Conservation (phyloP, 2,888 invertebrate genomes). For the Entomobrya proxima region DNA sequence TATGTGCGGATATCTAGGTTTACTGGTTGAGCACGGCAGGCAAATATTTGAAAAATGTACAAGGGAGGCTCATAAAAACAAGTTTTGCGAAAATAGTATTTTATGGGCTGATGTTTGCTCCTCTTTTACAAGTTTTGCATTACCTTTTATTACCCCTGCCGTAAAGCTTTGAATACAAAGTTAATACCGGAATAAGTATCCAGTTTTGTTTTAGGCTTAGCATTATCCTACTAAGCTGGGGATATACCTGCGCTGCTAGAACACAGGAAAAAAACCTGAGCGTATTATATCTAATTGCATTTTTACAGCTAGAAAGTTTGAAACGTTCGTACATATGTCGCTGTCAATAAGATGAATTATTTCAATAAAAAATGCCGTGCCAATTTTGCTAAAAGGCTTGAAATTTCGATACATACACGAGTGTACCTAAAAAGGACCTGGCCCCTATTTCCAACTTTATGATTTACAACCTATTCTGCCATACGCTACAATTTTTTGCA, state of each 20-base stretch:
- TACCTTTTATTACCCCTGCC: constrained; percentile 24
- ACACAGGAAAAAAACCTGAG: neutral
- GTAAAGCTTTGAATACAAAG: neutral
- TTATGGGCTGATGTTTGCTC: constrained; percentile 28
- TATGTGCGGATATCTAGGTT: neutral
- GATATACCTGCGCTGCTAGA: no score
- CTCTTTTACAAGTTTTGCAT: constrained; percentile 14
- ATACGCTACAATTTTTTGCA: constrained; percentile 43
- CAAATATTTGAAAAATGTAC: neutral
- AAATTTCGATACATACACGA: neutral
- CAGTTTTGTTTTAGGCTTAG: no score
- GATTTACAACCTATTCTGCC: constrained; percentile 21
- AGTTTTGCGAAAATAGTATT: constrained; percentile 48
- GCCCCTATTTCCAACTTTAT: constrained; percentile 2
- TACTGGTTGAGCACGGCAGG: constrained; percentile 29
- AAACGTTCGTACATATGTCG: constrained; percentile 17
- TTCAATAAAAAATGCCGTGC: neutral
- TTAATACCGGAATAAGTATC: no score
- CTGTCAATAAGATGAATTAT: neutral
- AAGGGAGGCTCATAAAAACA: constrained; percentile 48
- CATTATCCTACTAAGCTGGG: no score
- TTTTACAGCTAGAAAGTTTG: no score
- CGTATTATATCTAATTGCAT: neutral
- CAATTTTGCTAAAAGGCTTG: neutral
- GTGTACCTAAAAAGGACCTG: neutral